Evolutionary conservation across 1,140 invertebrate genomes (phyloP).

Genomic region (Danaus plexippus): DNA sequence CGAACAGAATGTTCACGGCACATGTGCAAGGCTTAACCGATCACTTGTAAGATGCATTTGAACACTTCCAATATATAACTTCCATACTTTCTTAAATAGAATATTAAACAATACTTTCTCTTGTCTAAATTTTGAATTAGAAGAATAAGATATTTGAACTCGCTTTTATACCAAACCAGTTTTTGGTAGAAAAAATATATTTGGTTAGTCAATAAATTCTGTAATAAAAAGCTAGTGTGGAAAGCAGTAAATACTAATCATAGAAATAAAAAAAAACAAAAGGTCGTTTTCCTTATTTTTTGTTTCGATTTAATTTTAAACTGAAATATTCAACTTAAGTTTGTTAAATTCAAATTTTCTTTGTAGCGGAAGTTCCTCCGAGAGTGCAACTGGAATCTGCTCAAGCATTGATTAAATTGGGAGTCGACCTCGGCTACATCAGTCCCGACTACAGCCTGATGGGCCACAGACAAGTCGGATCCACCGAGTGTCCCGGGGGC

Average conservation of each 20-base stretch:
- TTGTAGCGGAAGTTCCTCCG: constrained; percentile 63
- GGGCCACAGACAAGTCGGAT: constrained; percentile 74
- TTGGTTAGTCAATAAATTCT: background rate
- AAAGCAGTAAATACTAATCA: background rate
- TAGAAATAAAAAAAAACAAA: background rate
- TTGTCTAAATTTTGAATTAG: no score
- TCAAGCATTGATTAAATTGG: constrained; percentile 69
- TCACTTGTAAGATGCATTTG: no score
- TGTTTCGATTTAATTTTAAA: background rate
- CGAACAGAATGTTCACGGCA: no score
- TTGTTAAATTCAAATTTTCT: constrained; percentile 3
- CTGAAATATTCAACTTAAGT: background rate
- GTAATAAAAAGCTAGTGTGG: background rate
- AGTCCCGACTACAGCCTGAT: constrained; percentile 72
- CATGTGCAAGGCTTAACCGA: no score
- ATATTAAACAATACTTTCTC: no score
- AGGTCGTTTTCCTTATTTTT: background rate
- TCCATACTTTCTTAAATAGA: no score
- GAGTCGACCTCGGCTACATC: constrained; percentile 70
- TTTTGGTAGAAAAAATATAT: no score
- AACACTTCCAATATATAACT: no score
- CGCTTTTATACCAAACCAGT: no score
- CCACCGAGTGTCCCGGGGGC: constrained; percentile 76
- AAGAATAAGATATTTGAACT: no score
- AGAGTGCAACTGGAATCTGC: constrained; percentile 65